Conservation (phyloP, 2,888 invertebrate genomes). For the Buathra laborator region DNA sequence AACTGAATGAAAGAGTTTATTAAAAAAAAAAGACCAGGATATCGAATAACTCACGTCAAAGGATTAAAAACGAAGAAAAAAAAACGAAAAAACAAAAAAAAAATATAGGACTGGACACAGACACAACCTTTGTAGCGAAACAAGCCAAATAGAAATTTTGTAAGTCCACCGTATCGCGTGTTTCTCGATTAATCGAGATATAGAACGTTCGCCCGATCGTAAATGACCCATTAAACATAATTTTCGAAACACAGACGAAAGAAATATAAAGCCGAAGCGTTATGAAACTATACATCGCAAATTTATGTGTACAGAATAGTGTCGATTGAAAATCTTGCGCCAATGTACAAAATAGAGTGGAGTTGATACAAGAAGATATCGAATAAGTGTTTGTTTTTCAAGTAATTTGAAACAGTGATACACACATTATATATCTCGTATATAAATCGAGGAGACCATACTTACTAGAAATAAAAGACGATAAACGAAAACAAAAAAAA, state of each 20-base stretch:
- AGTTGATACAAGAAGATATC: constrained; percentile 45
- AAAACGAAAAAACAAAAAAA: constrained; percentile 19
- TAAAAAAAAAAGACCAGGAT: constrained; percentile 15
- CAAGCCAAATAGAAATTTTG: constrained; percentile 43
- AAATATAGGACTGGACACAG: constrained; percentile 69
- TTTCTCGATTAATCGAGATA: constrained; percentile 34
- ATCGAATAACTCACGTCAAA: constrained; percentile 36
- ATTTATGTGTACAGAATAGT: constrained; percentile 17
- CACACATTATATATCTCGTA: constrained; percentile 59
- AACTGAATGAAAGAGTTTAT: constrained; percentile 68
- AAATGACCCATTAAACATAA: constrained; percentile 83
- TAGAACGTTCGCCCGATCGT: background rate
- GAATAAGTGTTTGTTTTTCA: constrained; percentile 8
- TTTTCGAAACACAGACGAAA: constrained; percentile 75
- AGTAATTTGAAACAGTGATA: constrained; percentile 66
- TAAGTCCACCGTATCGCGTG: constrained; percentile 14
- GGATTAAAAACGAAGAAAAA: constrained; percentile 13
- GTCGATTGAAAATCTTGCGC: constrained; percentile 14
- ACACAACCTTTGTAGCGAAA: constrained; percentile 70
- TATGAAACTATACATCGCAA: constrained; percentile 3
- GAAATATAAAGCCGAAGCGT: constrained; percentile 42
- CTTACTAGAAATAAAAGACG: constrained; percentile 34
- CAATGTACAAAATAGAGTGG: constrained; percentile 34
- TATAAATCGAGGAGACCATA: constrained; percentile 23
- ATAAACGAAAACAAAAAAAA: background rate